Base-by-base conservation (phyloP, 2,888 invertebrate genomes). In the Piscicola geometra region DNA sequence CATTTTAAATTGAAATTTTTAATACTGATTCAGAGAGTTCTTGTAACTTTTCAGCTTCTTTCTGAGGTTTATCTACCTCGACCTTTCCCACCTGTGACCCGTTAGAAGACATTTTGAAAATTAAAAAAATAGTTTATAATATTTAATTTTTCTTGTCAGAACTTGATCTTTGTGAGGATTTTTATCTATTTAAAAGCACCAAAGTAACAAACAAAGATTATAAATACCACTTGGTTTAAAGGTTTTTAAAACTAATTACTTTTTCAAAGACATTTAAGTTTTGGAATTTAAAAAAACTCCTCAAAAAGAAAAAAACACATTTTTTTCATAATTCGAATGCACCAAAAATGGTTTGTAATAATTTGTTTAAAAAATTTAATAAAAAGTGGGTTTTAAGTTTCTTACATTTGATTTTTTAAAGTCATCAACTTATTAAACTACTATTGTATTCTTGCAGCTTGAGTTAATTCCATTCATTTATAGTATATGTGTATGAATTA, bases 1-100 rank as follows among this genome's bases (percentile, higher is more conserved):
- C n/a, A n/a, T n/a, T n/a, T n/a, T n/a, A n/a, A n/a, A n/a, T n/a
- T n/a, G n/a, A n/a, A n/a, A n/a, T 15, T 56, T 56, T 5, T 15
- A 56, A 18, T 56, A 56, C 60, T 18, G 60, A 56, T 56, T 56
- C 60, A 18, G 60, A 56, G 60, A 56, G 60, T 21, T 56, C 60
- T 56, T 56, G 60, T 56, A 56, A 25, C 60, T 56, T 56, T 56
- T 56, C 60, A 5, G 60, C 60, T 56, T 56, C 60, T 18, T 56
- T 56, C n/a, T 56, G 60, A 5, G 60, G 60, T 25, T 56, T 56
- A 18, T 56, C 60, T 25, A 25, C 60, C n/a, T 56, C 60, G 5
- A 25, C 25, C 3, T 56, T 56, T 21, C n/a, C 60, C 25, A 56
- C n/a, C n/a, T 56, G 60, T 18, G 60, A 25, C n/a, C 60, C 60